Conservation (phyloP, 2,113 vertebrate species). For the Dicerorhinus sumatrensis region DNA sequence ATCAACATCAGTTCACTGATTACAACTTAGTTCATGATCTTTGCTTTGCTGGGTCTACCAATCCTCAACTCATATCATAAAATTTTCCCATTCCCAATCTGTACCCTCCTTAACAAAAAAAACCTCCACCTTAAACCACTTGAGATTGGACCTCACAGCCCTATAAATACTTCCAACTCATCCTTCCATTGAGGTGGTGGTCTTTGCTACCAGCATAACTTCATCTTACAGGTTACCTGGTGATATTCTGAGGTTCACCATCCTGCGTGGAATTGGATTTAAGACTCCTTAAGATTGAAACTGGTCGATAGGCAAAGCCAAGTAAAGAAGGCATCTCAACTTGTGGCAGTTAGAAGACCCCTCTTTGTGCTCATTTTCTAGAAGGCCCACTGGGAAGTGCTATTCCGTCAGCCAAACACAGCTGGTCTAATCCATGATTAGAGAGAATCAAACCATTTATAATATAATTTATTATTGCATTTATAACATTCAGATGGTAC, state of each 20-base stretch:
- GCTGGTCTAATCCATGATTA: not conserved
- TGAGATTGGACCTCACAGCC: not conserved
- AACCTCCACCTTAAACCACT: not conserved
- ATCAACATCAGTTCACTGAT: not conserved
- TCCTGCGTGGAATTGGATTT: not conserved
- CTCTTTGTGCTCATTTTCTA: not conserved
- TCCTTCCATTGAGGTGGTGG: too few species aligned
- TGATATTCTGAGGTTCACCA: not conserved
- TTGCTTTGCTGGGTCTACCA: not conserved
- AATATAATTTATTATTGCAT: not conserved
- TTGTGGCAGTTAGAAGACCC: not conserved
- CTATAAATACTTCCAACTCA: not conserved
- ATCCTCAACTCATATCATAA: not conserved
- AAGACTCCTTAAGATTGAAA: not conserved
- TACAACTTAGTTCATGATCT: not conserved
- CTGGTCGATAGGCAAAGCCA: not conserved
- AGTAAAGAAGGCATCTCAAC: not conserved
- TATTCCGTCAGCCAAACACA: not conserved
- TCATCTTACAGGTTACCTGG: not conserved
- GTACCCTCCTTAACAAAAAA: not conserved
- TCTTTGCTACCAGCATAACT: not conserved
- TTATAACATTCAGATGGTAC: not conserved
- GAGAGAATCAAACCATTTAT: not conserved
- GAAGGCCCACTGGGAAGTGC: not conserved
- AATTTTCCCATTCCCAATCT: not conserved